Evolutionary conservation across 1,140 invertebrate genomes (phyloP).

Genomic region (Musca domestica): DNA sequence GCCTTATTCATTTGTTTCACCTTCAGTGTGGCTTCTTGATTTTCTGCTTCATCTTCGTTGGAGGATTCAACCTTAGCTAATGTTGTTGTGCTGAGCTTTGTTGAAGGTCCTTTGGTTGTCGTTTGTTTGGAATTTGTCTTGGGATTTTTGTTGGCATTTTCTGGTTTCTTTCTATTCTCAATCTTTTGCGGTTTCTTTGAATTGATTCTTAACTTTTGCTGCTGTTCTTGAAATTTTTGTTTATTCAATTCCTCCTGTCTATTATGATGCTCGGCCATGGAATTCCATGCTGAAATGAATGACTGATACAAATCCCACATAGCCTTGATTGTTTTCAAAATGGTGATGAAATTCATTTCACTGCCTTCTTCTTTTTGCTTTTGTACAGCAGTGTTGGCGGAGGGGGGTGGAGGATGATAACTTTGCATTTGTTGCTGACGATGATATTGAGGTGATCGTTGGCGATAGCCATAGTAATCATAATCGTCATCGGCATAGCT

Average conservation of each 20-base stretch:
- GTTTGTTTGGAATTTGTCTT: constrained; percentile 29
- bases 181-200: constrained; percentile 42
- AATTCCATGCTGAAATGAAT: constrained; percentile 39
- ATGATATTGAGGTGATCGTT: constrained; percentile 9
- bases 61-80: constrained; percentile 6
- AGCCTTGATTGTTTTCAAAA: constrained; percentile 43
- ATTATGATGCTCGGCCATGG: constrained; percentile 39
- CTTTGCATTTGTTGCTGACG: constrained; percentile 5
- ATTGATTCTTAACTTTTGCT: constrained; percentile 36
- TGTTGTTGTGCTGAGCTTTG: constrained; percentile 26
- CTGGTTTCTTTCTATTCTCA: constrained; percentile 34
- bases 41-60: not conserved
- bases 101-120: constrained; percentile 28
- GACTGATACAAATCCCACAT: constrained; percentile 50
- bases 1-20: constrained; percentile 12
- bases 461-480: constrained; percentile 17
- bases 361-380: constrained; percentile 26
- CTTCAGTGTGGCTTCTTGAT: constrained; percentile 25
- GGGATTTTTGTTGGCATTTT: not conserved
- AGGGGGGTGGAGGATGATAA: not conserved
- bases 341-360: constrained; percentile 32
- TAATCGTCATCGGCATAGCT: constrained; percentile 21
- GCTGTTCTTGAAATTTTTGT: constrained; percentile 33
- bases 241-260: constrained; percentile 35
- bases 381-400: not conserved